These are phyloP conservation scores for Branchinecta lindahli DNA, from an alignment of 1,140 invertebrate species.

Conservation along the genomic window DNA sequence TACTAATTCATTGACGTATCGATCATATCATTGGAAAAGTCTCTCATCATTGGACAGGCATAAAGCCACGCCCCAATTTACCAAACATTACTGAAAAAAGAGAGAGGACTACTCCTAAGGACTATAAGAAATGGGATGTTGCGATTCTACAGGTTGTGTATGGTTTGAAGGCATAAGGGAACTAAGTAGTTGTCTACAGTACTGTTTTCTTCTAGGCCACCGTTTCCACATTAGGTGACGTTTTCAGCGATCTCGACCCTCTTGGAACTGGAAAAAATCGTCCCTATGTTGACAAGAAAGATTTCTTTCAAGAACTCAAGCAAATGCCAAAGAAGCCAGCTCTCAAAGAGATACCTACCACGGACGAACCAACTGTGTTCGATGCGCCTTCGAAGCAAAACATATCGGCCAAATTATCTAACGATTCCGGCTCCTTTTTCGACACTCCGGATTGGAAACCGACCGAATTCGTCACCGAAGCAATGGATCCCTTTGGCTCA, in stretches of 20 bases:
- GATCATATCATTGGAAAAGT: too few relatives aligned
- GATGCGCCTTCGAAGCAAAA: not conserved
- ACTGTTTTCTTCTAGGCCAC: too few relatives aligned
- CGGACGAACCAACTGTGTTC: conserved; percentile 1
- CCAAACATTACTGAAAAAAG: too few relatives aligned
- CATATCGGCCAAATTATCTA: not conserved
- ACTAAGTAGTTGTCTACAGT: too few relatives aligned
- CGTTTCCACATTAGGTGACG: conserved; percentile 39
- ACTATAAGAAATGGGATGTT: too few relatives aligned
- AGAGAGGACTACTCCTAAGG: too few relatives aligned
- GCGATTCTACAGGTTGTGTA: too few relatives aligned
- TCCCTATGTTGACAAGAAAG: conserved; percentile 84
- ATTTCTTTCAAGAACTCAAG: conserved; percentile 84
- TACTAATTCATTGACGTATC: too few relatives aligned
- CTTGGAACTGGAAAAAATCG: conserved; percentile 71
- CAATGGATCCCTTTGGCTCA: conserved; percentile 44
- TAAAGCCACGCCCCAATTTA: too few relatives aligned
- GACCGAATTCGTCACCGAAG: conserved; percentile 13
- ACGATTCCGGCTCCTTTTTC: not conserved
- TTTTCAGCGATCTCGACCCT: conserved; percentile 81
- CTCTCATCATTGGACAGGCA: too few relatives aligned
- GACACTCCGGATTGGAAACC: not conserved
- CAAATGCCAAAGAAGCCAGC: conserved; percentile 71
- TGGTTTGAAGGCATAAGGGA: too few relatives aligned
- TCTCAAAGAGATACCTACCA: conserved; percentile 55